These are phyloP conservation scores for Lonchura striata DNA, from an alignment of 2,113 vertebrate genomes.

Conservation along the genomic window DNA sequence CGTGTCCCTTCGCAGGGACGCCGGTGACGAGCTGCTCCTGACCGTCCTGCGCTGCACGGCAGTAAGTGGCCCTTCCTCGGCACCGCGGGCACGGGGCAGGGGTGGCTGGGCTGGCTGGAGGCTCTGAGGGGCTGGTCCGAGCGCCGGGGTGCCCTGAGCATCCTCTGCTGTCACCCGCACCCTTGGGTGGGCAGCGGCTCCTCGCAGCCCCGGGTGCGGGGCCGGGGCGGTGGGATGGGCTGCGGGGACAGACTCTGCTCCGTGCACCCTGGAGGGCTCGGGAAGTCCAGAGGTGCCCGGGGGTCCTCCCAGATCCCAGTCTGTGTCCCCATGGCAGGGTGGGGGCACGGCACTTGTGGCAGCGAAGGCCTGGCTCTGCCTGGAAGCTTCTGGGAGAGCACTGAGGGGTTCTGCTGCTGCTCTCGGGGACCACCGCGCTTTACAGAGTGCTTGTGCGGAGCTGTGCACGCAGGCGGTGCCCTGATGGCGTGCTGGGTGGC, in stretches of 20 bases:
- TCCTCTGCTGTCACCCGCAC: rapidly evolving
- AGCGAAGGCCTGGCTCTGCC: background rate
- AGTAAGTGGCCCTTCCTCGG: conserved; percentile 72
- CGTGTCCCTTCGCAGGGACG: conserved; percentile 74
- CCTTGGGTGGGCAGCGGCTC: background rate
- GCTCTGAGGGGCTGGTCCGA: rapidly evolving
- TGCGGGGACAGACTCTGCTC: background rate
- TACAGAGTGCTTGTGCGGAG: no score
- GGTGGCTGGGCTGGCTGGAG: rapidly evolving
- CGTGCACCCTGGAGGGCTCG: rapidly evolving
- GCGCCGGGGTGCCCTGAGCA: background rate
- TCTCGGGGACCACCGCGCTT: no score
- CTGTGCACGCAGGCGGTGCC: background rate
- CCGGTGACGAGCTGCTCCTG: conserved; percentile 82
- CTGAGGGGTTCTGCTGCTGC: no score
- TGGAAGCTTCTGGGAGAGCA: background rate
- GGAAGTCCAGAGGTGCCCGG: background rate
- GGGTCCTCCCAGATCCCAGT: background rate
- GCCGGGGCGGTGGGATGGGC: rapidly evolving
- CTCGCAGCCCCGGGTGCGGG: background rate
- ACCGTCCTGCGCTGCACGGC: conserved; percentile 84
- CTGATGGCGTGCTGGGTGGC: background rate
- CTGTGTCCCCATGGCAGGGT: rapidly evolving
- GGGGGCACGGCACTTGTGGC: rapidly evolving
- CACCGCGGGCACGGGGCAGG: background rate